Evolutionary conservation across 2,113 vertebrate genomes (phyloP).

Genomic region (Crotalus tigris): DNA sequence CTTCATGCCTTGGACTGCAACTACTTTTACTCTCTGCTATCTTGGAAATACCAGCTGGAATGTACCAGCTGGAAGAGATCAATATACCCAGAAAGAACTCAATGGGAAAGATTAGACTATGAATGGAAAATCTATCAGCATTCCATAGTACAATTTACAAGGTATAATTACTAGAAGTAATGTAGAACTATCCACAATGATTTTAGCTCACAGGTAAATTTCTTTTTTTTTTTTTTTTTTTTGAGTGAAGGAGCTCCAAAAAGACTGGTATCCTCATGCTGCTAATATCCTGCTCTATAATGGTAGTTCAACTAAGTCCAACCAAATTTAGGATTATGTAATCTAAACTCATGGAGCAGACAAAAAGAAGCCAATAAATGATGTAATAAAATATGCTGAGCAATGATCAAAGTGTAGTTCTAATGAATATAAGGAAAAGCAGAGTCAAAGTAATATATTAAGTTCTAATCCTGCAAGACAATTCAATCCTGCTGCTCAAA

Average conservation of each 20-base stretch:
- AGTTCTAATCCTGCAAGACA: not conserved
- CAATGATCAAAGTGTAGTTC: not conserved
- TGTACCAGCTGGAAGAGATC: not conserved
- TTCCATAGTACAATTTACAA: not conserved
- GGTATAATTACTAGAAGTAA: not conserved
- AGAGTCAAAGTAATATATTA: too few relatives aligned
- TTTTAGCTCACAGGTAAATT: not conserved
- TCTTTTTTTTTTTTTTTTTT: not conserved
- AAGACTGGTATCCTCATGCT: not conserved
- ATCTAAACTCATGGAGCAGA: too few relatives aligned
- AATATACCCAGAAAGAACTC: not conserved
- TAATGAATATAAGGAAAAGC: too few relatives aligned
- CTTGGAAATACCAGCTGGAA: not conserved
- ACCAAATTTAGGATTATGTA: not conserved
- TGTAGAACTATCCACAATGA: not conserved
- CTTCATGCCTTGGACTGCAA: not conserved
- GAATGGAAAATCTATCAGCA: not conserved
- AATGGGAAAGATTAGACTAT: not conserved
- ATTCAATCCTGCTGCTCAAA: not conserved
- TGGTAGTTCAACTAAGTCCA: not conserved
- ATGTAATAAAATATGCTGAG: not conserved
- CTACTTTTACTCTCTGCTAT: not conserved
- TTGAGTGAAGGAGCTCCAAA: not conserved
- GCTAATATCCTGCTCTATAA: not conserved
- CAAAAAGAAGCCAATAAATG: not conserved